A percentile compares a stretch with the other conserved stretches of the same genome.
phyloP scores from a whole-genome alignment of 2,113 vertebrate species.

The Mus musculus region DNA sequence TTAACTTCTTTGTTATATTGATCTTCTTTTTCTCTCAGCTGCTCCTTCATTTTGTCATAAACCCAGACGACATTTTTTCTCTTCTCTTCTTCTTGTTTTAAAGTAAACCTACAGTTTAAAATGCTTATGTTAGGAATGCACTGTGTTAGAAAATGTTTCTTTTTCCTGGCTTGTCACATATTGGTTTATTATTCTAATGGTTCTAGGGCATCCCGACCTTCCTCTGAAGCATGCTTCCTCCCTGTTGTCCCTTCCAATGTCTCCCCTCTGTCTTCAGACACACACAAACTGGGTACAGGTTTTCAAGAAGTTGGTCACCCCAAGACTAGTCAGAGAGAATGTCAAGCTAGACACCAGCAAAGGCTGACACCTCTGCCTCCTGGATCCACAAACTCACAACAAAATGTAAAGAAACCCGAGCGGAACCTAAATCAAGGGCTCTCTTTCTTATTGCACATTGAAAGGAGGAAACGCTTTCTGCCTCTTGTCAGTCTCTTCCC shows the following conservation, averaged over 20 bases:
- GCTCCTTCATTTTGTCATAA: slow-evolving; percentile 88
- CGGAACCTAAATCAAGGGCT: neutral
- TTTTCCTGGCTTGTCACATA: neutral
- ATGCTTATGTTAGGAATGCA: neutral
- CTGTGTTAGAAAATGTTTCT: neutral
- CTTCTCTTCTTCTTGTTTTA: slow-evolving; percentile 95
- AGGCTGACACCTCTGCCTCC: neutral
- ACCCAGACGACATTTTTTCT: slow-evolving; percentile 88
- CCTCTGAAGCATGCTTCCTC: neutral
- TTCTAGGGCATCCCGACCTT: neutral
- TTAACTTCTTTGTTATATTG: slow-evolving; percentile 90
- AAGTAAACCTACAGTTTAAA: slow-evolving; percentile 88
- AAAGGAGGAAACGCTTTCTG: neutral
- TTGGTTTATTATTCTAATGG: neutral
- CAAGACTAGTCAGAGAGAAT: neutral
- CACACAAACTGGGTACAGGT: neutral
- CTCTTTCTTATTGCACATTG: neutral
- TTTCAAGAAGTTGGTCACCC: neutral
- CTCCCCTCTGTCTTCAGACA: neutral
- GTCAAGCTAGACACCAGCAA: neutral
- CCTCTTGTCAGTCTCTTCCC: neutral
- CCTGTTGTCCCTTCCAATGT: neutral
- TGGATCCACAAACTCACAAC: neutral
- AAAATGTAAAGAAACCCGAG: neutral
- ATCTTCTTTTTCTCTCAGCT: slow-evolving; percentile 91